These are phyloP conservation scores for Platysternon megacephalum DNA, from an alignment of 2,113 vertebrate species.

Conservation along the genomic window DNA sequence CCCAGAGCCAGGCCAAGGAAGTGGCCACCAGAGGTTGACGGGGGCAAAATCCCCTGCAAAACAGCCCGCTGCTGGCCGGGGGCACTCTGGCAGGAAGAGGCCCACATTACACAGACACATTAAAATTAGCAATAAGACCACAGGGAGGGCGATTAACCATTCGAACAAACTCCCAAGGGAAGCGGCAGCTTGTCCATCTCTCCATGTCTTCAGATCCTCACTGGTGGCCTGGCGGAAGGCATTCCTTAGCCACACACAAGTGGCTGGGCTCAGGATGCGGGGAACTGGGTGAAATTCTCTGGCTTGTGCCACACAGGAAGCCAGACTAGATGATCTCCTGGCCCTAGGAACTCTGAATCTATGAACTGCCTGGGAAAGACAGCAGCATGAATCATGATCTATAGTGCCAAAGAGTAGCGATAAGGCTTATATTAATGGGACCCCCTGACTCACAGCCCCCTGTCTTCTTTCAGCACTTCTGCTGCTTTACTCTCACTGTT, in stretches of 20 bases:
- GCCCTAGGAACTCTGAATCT: neutral
- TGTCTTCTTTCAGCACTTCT: neutral
- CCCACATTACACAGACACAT: no score
- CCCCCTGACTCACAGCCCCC: no score
- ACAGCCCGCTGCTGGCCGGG: no score
- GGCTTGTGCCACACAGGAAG: no score
- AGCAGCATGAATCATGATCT: neutral
- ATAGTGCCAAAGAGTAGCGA: no score
- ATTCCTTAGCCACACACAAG: neutral
- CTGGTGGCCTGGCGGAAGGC: neutral
- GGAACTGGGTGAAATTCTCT: neutral
- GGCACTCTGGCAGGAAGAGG: no score
- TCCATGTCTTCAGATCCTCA: neutral
- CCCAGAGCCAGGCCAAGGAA: neutral
- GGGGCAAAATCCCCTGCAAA: neutral
- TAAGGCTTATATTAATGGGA: no score
- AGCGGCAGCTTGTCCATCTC: no score
- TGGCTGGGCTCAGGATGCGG: neutral
- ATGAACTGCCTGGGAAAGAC: neutral
- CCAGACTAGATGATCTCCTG: neutral
- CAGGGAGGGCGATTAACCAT: no score
- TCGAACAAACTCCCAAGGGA: neutral
- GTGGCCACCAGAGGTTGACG: neutral
- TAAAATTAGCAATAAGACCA: no score
- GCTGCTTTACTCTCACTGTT: neutral